Percentiles rank a stretch among this genome's conserved stretches.
These are phyloP conservation scores for Lepisosteus osseus DNA, from an alignment of 2,113 vertebrate species.

Conservation along the genomic window DNA sequence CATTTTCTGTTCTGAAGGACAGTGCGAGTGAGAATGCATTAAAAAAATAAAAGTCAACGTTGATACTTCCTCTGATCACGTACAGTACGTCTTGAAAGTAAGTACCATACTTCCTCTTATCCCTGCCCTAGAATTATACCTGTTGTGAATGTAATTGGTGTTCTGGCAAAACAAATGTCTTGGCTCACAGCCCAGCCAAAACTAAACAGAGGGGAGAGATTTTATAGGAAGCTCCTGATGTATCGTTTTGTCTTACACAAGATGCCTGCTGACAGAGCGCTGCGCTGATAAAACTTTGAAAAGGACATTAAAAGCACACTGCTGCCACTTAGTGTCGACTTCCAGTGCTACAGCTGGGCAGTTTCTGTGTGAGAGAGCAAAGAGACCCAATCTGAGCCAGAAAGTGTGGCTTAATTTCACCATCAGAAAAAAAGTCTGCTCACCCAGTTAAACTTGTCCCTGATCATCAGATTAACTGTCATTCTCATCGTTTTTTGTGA, in stretches of 20 bases:
- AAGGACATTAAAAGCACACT: slow-evolving; percentile 13
- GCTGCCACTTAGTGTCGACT: slow-evolving; percentile 4
- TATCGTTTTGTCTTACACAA: background rate
- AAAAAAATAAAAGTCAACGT: too few species aligned
- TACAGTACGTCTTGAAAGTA: too few species aligned
- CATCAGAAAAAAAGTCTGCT: too few species aligned
- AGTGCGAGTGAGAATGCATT: too few species aligned
- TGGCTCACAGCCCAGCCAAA: background rate
- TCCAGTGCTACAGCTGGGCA: background rate
- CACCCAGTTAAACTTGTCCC: too few species aligned
- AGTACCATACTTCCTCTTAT: too few species aligned
- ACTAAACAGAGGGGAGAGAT: background rate
- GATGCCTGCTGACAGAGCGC: background rate
- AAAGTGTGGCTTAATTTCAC: too few species aligned
- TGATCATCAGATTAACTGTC: too few species aligned
- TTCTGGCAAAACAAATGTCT: background rate
- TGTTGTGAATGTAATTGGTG: background rate
- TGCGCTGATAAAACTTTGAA: background rate
- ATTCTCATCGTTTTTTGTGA: too few species aligned
- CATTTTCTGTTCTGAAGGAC: too few species aligned
- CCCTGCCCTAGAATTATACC: slow-evolving; percentile 2
- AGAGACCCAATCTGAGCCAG: too few species aligned
- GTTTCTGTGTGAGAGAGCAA: background rate
- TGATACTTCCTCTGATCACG: too few species aligned
- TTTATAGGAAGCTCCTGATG: background rate